Conservation (phyloP, 1,140 invertebrate genomes). For the Apis cerana region DNA sequence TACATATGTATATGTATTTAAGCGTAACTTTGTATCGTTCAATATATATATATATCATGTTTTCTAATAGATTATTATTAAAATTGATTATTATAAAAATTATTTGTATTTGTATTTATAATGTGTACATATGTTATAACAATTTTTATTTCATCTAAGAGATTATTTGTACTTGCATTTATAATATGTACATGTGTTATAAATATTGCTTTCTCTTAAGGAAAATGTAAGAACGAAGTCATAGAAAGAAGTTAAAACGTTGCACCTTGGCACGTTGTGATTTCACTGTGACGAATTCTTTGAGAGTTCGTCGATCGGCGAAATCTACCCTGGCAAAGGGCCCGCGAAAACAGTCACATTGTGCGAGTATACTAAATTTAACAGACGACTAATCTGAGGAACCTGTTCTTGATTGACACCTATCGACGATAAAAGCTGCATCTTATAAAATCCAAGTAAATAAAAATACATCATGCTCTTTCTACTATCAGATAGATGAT, state of each 20-base stretch:
- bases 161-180: background rate
- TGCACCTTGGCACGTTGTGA: slow-evolving; percentile 20
- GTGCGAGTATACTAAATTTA: slow-evolving; percentile 66
- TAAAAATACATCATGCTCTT: background rate
- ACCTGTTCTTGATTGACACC: slow-evolving; percentile 59
- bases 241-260: slow-evolving; percentile 6
- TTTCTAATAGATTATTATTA: background rate
- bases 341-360: slow-evolving; percentile 54
- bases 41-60: background rate
- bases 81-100: background rate
- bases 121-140: no score
- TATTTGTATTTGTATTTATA: background rate
- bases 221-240: background rate
- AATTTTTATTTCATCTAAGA: background rate
- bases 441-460: slow-evolving; percentile 11
- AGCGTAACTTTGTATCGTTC: no score
- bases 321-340: slow-evolving; percentile 57
- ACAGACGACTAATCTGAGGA: slow-evolving; percentile 61
- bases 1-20: no score
- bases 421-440: slow-evolving; percentile 24
- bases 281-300: slow-evolving; percentile 47
- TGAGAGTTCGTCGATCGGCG: slow-evolving; percentile 59
- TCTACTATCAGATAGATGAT: background rate
- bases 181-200: background rate
- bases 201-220: background rate